Conservation (phyloP, 2,888 invertebrate species). For the Hemithea aestivaria region DNA sequence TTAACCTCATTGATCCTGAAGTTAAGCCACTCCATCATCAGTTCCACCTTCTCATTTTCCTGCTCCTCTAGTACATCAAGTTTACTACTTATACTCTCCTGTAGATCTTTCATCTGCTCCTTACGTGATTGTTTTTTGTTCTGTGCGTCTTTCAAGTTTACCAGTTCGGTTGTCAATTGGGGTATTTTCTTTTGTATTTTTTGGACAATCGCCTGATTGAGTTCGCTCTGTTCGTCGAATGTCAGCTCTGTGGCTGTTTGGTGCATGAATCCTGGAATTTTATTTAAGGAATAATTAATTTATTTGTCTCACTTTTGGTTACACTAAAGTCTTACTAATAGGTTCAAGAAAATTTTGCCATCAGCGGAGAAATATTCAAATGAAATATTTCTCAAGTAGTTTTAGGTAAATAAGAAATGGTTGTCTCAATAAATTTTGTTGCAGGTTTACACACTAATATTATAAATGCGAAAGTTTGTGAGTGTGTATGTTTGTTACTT, state of each 20-base stretch:
- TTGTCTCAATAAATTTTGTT: too few relatives aligned
- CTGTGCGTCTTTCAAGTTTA: constrained; percentile 41
- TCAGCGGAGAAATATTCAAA: too few relatives aligned
- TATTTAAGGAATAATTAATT: background rate
- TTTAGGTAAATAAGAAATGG: too few relatives aligned
- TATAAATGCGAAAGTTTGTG: too few relatives aligned
- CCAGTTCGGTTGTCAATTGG: constrained; percentile 46
- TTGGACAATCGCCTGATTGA: constrained; percentile 59
- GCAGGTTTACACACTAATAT: too few relatives aligned
- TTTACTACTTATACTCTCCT: constrained; percentile 56
- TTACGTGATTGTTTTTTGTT: constrained; percentile 34
- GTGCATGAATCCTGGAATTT: constrained; percentile 57
- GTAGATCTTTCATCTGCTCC: constrained; percentile 49
- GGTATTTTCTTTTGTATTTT: constrained; percentile 61
- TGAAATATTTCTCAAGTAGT: too few relatives aligned
- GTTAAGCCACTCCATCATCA: constrained; percentile 72
- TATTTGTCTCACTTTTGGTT: background rate
- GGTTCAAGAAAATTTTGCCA: too few relatives aligned
- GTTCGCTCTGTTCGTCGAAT: constrained; percentile 65
- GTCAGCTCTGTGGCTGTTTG: constrained; percentile 55
- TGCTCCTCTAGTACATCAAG: constrained; percentile 55
- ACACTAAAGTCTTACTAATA: too few relatives aligned
- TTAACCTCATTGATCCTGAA: constrained; percentile 53
- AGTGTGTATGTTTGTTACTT: too few relatives aligned
- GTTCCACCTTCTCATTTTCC: constrained; percentile 58